Base-by-base conservation (phyloP, 2,797 vertebrate species). In the Gymnocypris eckloni region DNA sequence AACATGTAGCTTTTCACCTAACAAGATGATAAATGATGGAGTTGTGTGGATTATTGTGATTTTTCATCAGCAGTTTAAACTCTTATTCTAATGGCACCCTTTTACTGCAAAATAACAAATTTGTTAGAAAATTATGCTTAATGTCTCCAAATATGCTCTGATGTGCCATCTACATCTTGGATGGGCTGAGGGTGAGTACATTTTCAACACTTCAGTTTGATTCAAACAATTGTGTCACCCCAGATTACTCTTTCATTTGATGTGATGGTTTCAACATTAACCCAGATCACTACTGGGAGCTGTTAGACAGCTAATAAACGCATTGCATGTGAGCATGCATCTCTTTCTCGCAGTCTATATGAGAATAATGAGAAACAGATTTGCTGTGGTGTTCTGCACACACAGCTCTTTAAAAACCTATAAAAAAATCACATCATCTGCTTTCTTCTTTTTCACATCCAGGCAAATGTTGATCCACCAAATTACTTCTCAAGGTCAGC, bases 401-500 rank as follows among this genome's bases (percentile, higher is more conserved):
- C 33, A 25, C 48, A 7, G 33, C 43, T 54, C 69, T 13, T n/a
- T 56, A 79, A 43, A 77, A 28, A 78, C 12, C 64, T 85, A 52
- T 80, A 73, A 84, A 43, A 87, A 89, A 80, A 33, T 72, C 39
- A 76, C 72, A 76, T 82, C 15, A 79, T 84, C 81, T 45, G 0
- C 0, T 41, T 1, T 20, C 1, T 73, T 89, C 50, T 66, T 11
- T 64, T 50, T 86, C 82, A 64, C 61, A 80, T 81, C 76, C 77
- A 67, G 85, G n/a, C 48, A 87, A 89, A 88, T 71, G 90, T 76
- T 25, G 84, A 92, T 90, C 90, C 80, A 78, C 81, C 86, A 86
- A 93, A 91, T 89, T 88, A 79, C 85, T 90, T 92, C 83, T 85
- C 88, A 90, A 87, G 91, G 90, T 88, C 76, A 4, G 70, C 0